phyloP scores from a whole-genome alignment of 2,888 invertebrate genomes.

The Pristionchus arcanus region DNA sequence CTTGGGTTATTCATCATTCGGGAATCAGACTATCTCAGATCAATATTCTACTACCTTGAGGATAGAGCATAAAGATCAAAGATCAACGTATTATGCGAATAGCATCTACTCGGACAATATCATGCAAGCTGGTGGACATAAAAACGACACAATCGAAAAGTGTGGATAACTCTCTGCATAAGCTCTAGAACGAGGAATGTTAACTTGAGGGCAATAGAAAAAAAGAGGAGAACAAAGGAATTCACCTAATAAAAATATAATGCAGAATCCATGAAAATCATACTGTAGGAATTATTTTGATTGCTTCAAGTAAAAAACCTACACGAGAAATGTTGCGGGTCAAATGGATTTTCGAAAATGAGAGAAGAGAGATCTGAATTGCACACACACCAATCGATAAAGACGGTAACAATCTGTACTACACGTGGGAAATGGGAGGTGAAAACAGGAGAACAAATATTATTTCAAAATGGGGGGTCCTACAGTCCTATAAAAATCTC shows the following conservation, averaged over 20 bases:
- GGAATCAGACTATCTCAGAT: background rate
- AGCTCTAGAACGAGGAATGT: constrained; percentile 51
- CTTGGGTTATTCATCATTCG: constrained; percentile 8
- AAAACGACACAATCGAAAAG: constrained; percentile 29
- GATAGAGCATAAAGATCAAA: constrained; percentile 2
- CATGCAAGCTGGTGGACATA: constrained; percentile 2
- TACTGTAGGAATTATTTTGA: constrained; percentile 4
- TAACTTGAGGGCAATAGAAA: background rate
- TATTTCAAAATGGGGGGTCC: background rate
- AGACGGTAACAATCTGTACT: background rate
- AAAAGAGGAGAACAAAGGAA: background rate
- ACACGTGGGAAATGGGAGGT: background rate
- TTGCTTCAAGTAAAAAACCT: constrained; percentile 37
- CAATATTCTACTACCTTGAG: background rate
- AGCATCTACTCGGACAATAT: constrained; percentile 8
- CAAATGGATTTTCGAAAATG: background rate
- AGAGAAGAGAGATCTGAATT: constrained; percentile 40
- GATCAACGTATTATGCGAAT: constrained; percentile 23
- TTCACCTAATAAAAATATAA: constrained; percentile 13
- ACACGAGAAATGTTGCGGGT: background rate
- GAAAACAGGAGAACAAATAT: constrained; percentile 25
- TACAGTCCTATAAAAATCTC: constrained; percentile 11
- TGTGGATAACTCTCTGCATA: constrained; percentile 27
- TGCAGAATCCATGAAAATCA: background rate
- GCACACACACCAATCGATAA: constrained; percentile 24